Evolutionary conservation across 2,888 invertebrate species (phyloP).

Genomic region (Belgica antarctica): DNA sequence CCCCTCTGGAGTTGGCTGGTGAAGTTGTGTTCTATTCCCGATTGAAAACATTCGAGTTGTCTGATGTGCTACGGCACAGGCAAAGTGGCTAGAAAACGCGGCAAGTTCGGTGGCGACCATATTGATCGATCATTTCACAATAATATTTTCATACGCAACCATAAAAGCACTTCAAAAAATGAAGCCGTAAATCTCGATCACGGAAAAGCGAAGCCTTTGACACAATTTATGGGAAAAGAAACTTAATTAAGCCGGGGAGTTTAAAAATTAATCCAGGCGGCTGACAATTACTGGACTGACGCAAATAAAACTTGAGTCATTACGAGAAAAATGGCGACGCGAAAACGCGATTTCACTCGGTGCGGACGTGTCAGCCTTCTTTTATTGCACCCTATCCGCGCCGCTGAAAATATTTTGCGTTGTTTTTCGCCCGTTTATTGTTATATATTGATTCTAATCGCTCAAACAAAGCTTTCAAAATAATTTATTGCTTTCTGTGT

Average conservation of each 20-base stretch:
- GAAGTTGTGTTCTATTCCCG: background rate
- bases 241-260: background rate
- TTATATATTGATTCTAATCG: conserved; percentile 41
- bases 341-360: background rate
- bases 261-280: background rate
- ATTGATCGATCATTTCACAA: conserved; percentile 40
- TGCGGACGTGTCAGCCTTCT: background rate
- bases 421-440: conserved; percentile 11
- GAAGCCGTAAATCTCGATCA: conserved; percentile 26
- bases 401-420: background rate
- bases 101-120: background rate
- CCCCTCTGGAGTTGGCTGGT: conserved; percentile 19
- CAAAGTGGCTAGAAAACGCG: background rate
- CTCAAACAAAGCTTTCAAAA: background rate
- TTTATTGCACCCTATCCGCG: conserved; percentile 4
- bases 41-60: background rate
- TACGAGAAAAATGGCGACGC: conserved; percentile 7
- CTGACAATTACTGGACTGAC: background rate
- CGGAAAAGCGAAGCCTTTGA: background rate
- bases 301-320: background rate
- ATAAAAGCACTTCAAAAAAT: conserved; percentile 35
- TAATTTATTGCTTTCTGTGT: conserved; percentile 5
- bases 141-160: conserved; percentile 21
- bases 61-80: background rate
- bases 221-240: too few species aligned